Base-by-base conservation (phyloP, 2,797 vertebrate genomes). In the Periophthalmus magnuspinnatus region DNA sequence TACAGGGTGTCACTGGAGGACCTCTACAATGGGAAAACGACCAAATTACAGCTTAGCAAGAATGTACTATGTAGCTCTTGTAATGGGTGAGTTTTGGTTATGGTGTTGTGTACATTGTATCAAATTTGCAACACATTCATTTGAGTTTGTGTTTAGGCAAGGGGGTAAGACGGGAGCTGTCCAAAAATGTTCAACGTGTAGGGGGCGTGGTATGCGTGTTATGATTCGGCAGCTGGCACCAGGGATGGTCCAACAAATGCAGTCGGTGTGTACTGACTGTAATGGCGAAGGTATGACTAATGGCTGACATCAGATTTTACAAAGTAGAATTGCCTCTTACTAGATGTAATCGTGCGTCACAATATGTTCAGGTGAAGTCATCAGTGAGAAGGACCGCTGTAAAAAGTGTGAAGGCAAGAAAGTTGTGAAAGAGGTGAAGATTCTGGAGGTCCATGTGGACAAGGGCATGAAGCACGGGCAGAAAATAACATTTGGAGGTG, bases 391-490 rank as follows among this genome's bases (percentile, higher is more conserved):
- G 81, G 97, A 99, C 84, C 97, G 97, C 84, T 99, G 98, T 94
- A 99, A 99, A 96, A 98, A 98, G 89, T 99, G 98, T 70, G 97
- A 98, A 91, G 97, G 98, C 56, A 99, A 99, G 91, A 99, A 99
- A 86, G 97, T 99, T 16, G 91, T 97, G 60, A 99, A 99, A 91
- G 98, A 99, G 89, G 97, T 99, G 63, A 99, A 99, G 91, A 99
- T 99, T 82, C 94, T 99, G 86, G 98, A 99, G 91, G 98, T 99
- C 32, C 98, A 99, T 2, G 96, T 99, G 88, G 98, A 99, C 88
- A 99, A 99, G 90, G 97, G 97, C 86, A 99, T 99, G 98, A 98
- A 96, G 86, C 97, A 99, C 67, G 95, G 96, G 6, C 98, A 99
- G 77, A 96, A 97, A 89, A 99, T 99, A 75, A 98, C 97, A 24